phyloP scores from a whole-genome alignment of 2,797 vertebrate species.

The Anguilla megastoma region DNA sequence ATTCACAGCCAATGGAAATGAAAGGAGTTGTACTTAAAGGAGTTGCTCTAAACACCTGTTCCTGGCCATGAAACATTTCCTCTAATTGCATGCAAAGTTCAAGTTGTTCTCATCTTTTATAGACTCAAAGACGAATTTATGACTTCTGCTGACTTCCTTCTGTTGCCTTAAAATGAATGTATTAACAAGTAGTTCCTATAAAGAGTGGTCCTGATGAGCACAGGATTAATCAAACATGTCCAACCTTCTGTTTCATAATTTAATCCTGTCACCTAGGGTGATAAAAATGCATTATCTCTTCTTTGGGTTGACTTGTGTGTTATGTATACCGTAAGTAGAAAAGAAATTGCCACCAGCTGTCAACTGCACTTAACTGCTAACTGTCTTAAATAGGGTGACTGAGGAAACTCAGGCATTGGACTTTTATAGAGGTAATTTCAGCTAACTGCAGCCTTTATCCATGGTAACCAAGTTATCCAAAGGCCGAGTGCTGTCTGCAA shows the following conservation, averaged over 20 bases:
- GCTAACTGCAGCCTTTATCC: background rate
- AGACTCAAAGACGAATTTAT: background rate
- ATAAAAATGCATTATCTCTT: background rate
- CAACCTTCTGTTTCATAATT: background rate
- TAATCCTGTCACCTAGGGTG: background rate
- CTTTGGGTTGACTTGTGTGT: background rate
- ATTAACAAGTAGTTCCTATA: background rate
- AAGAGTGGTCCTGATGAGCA: background rate
- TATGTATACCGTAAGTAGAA: background rate
- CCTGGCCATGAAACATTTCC: background rate
- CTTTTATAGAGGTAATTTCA: slow-evolving; percentile 2
- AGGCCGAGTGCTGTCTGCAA: background rate
- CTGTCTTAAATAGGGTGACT: background rate
- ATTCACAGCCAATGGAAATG: background rate
- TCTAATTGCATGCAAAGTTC: background rate
- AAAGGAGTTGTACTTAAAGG: background rate
- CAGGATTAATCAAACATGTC: background rate
- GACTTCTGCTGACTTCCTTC: background rate
- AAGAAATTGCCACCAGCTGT: background rate
- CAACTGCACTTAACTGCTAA: background rate
- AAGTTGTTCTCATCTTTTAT: background rate
- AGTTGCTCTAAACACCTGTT: background rate
- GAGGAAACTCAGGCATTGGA: slow-evolving; percentile 18
- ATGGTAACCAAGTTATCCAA: slow-evolving; percentile 12
- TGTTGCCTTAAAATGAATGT: background rate